Evolutionary conservation across 2,113 vertebrate genomes (phyloP).

Genomic region (Passer montanus): DNA sequence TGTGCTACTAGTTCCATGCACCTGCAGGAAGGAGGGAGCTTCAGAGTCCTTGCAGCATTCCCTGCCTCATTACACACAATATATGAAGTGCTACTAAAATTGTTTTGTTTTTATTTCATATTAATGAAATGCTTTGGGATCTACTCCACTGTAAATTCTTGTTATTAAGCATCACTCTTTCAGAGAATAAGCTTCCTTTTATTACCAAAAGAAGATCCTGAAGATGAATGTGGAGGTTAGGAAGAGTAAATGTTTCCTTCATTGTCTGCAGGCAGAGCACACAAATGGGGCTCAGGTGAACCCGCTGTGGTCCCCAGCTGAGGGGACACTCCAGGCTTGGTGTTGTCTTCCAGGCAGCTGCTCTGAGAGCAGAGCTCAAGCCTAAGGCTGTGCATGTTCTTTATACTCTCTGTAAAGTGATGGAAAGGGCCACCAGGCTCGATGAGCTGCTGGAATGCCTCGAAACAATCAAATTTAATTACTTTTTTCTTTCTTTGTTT

Average conservation of each 20-base stretch:
- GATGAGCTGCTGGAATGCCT: neutral
- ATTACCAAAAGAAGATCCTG: neutral
- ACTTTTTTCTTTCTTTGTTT: neutral
- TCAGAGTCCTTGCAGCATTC: neutral
- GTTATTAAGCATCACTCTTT: neutral
- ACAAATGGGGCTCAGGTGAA: neutral
- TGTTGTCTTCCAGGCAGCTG: neutral
- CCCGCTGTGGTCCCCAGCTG: accelerated
- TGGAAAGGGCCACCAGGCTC: neutral
- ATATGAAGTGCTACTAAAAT: neutral
- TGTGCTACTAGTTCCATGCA: neutral
- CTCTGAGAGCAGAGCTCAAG: neutral
- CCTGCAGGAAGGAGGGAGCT: neutral
- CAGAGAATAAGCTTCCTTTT: neutral
- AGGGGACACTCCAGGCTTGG: neutral
- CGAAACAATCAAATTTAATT: neutral
- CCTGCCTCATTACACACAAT: neutral
- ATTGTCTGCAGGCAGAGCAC: accelerated
- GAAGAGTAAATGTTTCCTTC: neutral
- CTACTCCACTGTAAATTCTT: neutral
- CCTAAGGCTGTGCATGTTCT: neutral
- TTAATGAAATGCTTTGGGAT: neutral
- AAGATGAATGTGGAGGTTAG: neutral
- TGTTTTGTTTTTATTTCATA: neutral
- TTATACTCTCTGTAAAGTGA: neutral